phyloP scores from a whole-genome alignment of 2,113 vertebrate genomes.

The Barbus barbus region DNA sequence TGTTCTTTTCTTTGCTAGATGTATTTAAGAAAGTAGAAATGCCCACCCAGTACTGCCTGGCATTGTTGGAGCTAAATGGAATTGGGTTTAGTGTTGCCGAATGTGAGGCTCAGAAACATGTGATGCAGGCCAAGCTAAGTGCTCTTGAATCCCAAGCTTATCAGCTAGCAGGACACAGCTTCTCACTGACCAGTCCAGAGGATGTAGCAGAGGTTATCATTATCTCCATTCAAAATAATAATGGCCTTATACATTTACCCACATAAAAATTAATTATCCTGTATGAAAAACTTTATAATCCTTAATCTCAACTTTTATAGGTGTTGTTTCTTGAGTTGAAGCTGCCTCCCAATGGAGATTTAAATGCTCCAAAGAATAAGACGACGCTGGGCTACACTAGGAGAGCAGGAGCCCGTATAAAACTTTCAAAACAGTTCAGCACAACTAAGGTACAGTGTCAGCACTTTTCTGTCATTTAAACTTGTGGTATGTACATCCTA shows the following conservation, averaged over 20 bases:
- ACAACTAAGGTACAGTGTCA: slow-evolving; percentile 85
- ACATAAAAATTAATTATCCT: not conserved
- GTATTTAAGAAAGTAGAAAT: slow-evolving; percentile 87
- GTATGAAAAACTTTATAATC: not conserved
- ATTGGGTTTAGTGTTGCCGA: slow-evolving; percentile 89
- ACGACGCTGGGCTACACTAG: slow-evolving; percentile 91
- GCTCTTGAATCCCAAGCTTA: slow-evolving; percentile 86
- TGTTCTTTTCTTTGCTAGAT: slow-evolving; percentile 67
- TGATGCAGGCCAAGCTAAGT: slow-evolving; percentile 91
- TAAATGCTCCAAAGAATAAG: slow-evolving; percentile 77
- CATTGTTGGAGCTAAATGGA: slow-evolving; percentile 92
- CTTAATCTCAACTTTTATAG: slow-evolving; percentile 63
- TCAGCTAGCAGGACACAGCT: slow-evolving; percentile 87
- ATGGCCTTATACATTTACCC: not conserved
- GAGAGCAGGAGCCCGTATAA: slow-evolving; percentile 70
- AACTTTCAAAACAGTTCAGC: slow-evolving; percentile 86
- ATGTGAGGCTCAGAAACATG: slow-evolving; percentile 88
- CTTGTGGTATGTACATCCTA: not conserved
- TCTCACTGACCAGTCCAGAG: slow-evolving; percentile 90
- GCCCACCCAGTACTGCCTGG: slow-evolving; percentile 90
- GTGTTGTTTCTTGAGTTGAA: slow-evolving; percentile 93
- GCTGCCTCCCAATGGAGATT: slow-evolving; percentile 87
- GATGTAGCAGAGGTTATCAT: slow-evolving; percentile 87
- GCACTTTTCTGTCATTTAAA: not conserved
- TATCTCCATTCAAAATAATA: not conserved